Percentiles rank a stretch among this genome's conserved stretches.
Conservation (phyloP, 92 coral and sea anemone species). For the Porites evermanni region DNA sequence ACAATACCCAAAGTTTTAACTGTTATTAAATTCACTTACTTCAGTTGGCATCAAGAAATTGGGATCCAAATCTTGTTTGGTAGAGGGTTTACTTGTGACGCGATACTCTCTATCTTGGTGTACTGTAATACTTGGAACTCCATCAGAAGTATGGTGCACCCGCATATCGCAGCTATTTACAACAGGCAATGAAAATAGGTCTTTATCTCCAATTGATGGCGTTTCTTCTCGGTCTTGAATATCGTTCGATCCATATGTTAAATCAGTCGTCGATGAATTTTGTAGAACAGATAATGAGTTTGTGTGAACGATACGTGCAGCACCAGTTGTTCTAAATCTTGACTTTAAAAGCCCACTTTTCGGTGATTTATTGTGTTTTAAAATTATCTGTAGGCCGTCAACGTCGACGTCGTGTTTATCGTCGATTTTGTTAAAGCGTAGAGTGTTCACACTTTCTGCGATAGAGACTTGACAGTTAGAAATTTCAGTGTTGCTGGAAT, state of each 20-base stretch:
- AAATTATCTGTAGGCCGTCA: background rate
- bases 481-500: background rate
- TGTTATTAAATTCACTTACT: conserved; percentile 6
- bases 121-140: conserved; percentile 48
- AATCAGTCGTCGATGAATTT: conserved; percentile 5
- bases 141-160: conserved; percentile 6
- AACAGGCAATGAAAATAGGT: conserved; percentile 24
- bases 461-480: conserved; percentile 23
- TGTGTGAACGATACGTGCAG: background rate
- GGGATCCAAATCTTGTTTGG: conserved; percentile 19
- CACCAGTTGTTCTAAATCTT: background rate
- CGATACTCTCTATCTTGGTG: conserved; percentile 23
- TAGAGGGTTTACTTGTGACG: background rate
- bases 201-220: background rate
- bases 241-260: background rate
- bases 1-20: background rate
- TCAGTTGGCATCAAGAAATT: conserved; percentile 51
- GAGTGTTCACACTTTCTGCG: conserved; percentile 20
- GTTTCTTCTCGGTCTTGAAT: background rate
- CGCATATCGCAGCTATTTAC: background rate
- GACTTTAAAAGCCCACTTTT: background rate
- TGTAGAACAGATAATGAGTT: background rate
- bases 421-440: conserved; percentile 1
- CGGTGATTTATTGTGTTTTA: background rate
- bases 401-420: background rate